These are phyloP conservation scores for Flabesymbios commensalis DNA, from an alignment of 2,888 invertebrate species.

Conservation along the genomic window DNA sequence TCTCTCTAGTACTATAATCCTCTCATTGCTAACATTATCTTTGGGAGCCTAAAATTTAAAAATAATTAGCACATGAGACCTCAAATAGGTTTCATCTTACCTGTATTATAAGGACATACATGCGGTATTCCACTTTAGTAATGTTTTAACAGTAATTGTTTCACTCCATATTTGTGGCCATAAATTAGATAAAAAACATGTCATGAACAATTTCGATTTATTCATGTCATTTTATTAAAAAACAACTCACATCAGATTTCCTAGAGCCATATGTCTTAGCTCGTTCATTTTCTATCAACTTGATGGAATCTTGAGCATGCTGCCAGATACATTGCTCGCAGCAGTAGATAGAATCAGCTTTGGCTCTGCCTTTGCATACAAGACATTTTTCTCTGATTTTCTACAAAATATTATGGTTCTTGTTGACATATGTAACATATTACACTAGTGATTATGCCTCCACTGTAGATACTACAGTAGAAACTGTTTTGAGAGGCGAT, in stretches of 20 bases:
- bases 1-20: constrained; percentile 80
- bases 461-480: too few species aligned
- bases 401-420: too few species aligned
- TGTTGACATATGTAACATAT: too few species aligned
- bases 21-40: constrained; percentile 22
- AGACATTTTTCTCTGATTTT: too few species aligned
- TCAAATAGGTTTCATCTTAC: too few species aligned
- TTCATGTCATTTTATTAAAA: neutral
- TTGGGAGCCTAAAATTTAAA: too few species aligned
- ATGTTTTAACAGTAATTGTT: neutral
- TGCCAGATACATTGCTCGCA: constrained; percentile 84
- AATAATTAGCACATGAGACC: too few species aligned
- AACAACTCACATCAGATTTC: neutral
- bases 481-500: too few species aligned
- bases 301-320: constrained; percentile 74
- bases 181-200: neutral
- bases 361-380: too few species aligned
- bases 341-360: constrained; percentile 73
- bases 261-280: constrained; percentile 21
- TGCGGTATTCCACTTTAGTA: too few species aligned
- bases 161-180: neutral
- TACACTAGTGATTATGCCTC: too few species aligned
- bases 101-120: too few species aligned
- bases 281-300: constrained; percentile 40
- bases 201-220: neutral